Evolutionary conservation across 2,888 invertebrate species (phyloP).

Genomic region (Eristalis intricaria): DNA sequence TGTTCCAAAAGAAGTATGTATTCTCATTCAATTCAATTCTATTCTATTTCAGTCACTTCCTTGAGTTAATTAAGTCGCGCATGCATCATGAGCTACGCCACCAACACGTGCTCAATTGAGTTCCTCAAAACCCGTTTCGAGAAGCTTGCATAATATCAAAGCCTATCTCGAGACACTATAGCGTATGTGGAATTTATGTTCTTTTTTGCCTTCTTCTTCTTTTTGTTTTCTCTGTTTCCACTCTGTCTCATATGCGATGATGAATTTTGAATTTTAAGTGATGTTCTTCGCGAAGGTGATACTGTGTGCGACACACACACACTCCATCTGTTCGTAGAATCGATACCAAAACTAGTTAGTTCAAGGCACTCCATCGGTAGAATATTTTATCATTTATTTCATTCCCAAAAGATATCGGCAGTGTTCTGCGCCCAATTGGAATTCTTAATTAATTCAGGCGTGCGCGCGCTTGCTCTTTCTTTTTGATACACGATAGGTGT

Average conservation of each 20-base stretch:
- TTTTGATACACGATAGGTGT: too few relatives aligned
- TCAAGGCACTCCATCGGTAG: slow-evolving; percentile 39
- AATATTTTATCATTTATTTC: slow-evolving; percentile 47
- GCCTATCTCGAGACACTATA: slow-evolving; percentile 3
- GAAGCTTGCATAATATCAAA: slow-evolving; percentile 18
- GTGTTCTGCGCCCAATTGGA: slow-evolving; percentile 10
- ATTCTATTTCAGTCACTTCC: slow-evolving; percentile 9
- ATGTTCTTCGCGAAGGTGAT: slow-evolving; percentile 28
- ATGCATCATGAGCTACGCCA: neutral
- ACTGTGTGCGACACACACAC: neutral
- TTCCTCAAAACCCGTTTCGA: slow-evolving; percentile 26
- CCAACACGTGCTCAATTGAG: slow-evolving; percentile 19
- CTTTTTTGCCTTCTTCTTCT: neutral
- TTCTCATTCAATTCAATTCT: neutral
- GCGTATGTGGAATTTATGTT: slow-evolving; percentile 32
- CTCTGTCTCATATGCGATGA: slow-evolving; percentile 1
- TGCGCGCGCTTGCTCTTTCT: neutral
- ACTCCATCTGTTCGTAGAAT: neutral
- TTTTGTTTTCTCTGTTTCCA: neutral
- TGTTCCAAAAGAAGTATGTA: slow-evolving; percentile 90
- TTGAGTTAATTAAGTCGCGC: slow-evolving; percentile 24
- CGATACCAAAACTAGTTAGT: slow-evolving; percentile 29
- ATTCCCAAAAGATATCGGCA: neutral
- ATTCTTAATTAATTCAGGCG: slow-evolving; percentile 22
- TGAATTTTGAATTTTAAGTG: slow-evolving; percentile 42